Evolutionary conservation across 1,140 invertebrate genomes (phyloP), one percentile per base, ranked within the genome.

Genomic region (Ephestia elutella): DNA sequence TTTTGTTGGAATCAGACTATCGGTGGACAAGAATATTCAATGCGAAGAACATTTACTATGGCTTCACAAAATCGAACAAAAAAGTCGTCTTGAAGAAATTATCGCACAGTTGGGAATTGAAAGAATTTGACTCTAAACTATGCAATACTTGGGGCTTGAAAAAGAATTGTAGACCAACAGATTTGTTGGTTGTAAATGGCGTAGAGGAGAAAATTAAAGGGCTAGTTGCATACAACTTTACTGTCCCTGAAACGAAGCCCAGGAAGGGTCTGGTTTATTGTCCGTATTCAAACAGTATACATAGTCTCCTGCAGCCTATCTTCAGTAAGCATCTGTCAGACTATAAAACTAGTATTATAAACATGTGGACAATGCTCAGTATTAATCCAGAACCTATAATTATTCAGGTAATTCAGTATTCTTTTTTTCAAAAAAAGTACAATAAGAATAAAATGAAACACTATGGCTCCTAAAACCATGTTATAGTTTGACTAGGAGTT

Each of bases 381-480:
- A 67, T 85, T n/a, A 87, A 87, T 59, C 82, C 85, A 28, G 85
- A 87, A 53, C 85, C 85, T 17, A 78, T 87, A 18, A 72, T 87
- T 21, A 66, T 87, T 48, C 80, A 87, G 76, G 82, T 87, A 71
- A 50, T n/a, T 53, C 11, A 5, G 10, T 25, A 13, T 50, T 25
- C 2, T 19, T 50, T 10, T 19, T 17, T 20, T 20, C 32, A 4
- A 11, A 35, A 5, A 35, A n/a, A n/a, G n/a, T n/a, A n/a, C n/a
- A n/a, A n/a, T n/a, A n/a, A n/a, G n/a, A n/a, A n/a, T n/a, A n/a
- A n/a, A n/a, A n/a, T n/a, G n/a, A n/a, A n/a, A n/a, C n/a, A n/a
- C n/a, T n/a, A n/a, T n/a, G n/a, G n/a, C n/a, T n/a, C n/a, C n/a
- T n/a, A n/a, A n/a, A n/a, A n/a, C n/a, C n/a, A n/a, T n/a, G n/a